Conservation (phyloP, 2,113 vertebrate species). For the Chionodraco myersi region DNA sequence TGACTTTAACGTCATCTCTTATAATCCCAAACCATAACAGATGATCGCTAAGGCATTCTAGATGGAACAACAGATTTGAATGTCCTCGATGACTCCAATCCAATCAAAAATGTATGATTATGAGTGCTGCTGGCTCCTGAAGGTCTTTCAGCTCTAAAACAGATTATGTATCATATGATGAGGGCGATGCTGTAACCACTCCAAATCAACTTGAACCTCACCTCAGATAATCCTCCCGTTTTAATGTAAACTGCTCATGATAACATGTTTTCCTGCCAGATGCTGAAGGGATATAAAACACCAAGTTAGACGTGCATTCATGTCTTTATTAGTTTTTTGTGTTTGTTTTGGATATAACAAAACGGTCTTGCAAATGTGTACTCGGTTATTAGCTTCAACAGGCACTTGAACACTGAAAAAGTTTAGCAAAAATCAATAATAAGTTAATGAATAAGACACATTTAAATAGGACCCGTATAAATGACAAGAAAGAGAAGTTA, state of each 20-base stretch:
- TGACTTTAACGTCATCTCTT: constrained; percentile 52
- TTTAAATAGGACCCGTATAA: no score
- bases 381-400: not conserved
- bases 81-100: constrained; percentile 70
- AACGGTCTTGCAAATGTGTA: not conserved
- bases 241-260: constrained; percentile 26
- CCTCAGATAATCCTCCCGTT: constrained; percentile 58
- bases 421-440: not conserved
- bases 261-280: constrained; percentile 17
- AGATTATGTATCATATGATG: constrained; percentile 64
- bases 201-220: constrained; percentile 41
- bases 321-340: not conserved
- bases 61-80: constrained; percentile 72
- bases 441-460: no score
- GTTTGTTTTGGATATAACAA: not conserved
- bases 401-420: not conserved
- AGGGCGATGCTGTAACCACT: not conserved
- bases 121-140: constrained; percentile 52
- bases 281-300: not conserved
- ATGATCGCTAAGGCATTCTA: constrained; percentile 69
- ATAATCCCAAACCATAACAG: constrained; percentile 75
- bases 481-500: no score
- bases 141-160: constrained; percentile 47
- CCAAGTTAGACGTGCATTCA: not conserved
- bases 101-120: constrained; percentile 78